phyloP scores from a whole-genome alignment of 2,113 vertebrate genomes.

The Vombatus ursinus region DNA sequence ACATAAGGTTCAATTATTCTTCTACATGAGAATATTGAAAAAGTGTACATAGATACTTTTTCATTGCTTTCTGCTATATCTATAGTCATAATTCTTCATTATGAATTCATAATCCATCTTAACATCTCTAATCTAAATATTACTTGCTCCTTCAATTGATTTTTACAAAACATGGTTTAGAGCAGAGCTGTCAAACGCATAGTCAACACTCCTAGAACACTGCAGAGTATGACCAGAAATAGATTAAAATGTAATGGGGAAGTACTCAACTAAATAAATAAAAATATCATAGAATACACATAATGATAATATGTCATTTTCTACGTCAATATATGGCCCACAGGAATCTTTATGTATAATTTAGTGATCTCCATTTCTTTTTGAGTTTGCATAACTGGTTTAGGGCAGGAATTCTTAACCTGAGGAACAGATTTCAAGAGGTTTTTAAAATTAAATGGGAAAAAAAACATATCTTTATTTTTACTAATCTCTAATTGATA shows the following conservation, averaged over 20 bases:
- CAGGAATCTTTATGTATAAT: not conserved
- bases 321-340: not conserved
- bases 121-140: not conserved
- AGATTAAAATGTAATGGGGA: not conserved
- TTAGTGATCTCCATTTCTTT: not conserved
- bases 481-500: not conserved
- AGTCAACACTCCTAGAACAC: not conserved
- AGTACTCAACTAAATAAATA: not conserved
- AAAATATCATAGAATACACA: not conserved
- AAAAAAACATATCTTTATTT: not conserved
- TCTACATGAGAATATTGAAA: too few relatives aligned
- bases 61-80: not conserved
- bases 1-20: too few relatives aligned
- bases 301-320: not conserved
- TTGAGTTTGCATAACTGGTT: not conserved
- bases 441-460: not conserved
- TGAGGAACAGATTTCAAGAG: not conserved
- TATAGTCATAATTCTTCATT: not conserved
- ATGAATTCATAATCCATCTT: not conserved
- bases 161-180: not conserved
- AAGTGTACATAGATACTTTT: too few relatives aligned
- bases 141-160: not conserved
- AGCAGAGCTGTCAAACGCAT: not conserved
- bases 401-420: not conserved
- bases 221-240: not conserved